Conservation (phyloP, 2,888 invertebrate species). For the Pammene fasciana region DNA sequence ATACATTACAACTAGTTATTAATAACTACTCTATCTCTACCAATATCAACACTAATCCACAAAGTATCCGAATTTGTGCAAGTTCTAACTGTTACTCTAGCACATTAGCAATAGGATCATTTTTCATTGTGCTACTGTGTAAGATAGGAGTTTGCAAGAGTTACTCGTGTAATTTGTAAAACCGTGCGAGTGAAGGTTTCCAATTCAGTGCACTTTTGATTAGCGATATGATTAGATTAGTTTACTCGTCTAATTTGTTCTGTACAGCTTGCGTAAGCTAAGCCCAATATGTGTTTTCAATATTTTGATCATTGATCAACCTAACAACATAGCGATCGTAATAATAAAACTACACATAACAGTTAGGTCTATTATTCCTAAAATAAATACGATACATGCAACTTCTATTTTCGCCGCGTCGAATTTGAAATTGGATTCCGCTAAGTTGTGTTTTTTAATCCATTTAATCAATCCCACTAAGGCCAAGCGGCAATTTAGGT, state of each 20-base stretch:
- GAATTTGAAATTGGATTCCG: slow-evolving; percentile 22
- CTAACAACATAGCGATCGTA: slow-evolving; percentile 2
- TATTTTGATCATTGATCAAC: slow-evolving; percentile 5
- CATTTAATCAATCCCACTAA: slow-evolving; percentile 12
- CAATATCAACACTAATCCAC: not conserved
- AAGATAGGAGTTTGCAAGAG: not conserved
- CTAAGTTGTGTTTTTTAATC: slow-evolving; percentile 8
- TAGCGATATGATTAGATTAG: slow-evolving; percentile 38
- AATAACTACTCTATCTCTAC: slow-evolving; percentile 19
- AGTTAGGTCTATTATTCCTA: slow-evolving; percentile 8
- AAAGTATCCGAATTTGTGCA: not conserved
- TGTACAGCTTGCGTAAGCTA: slow-evolving; percentile 36
- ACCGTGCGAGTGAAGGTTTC: slow-evolving; percentile 24
- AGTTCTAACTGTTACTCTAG: not conserved
- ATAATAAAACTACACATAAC: slow-evolving; percentile 17
- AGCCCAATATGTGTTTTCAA: slow-evolving; percentile 18
- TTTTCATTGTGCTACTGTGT: not conserved
- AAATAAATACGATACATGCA: slow-evolving; percentile 6
- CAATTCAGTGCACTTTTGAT: slow-evolving; percentile 33
- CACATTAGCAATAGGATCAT: not conserved
- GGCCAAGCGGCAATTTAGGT: slow-evolving; percentile 28
- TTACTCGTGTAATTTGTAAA: slow-evolving; percentile 4
- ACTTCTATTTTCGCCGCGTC: slow-evolving; percentile 9
- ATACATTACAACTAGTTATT: slow-evolving; percentile 14
- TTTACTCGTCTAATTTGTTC: slow-evolving; percentile 35